These are phyloP conservation scores for Caenorhabditis sulstoni DNA, from an alignment of 2,888 invertebrate species.

Conservation along the genomic window DNA sequence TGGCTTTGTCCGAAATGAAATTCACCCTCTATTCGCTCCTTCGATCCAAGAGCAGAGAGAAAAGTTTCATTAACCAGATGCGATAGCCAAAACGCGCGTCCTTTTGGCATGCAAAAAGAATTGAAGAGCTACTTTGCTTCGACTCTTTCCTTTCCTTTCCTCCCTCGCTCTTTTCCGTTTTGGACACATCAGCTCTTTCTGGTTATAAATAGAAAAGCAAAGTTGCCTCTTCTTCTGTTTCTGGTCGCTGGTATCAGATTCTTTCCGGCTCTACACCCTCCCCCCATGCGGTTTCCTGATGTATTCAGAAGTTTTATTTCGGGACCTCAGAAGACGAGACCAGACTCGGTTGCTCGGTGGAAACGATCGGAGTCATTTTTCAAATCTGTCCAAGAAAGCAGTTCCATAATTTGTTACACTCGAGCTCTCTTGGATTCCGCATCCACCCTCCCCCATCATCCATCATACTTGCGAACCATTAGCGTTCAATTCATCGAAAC, in stretches of 20 bases:
- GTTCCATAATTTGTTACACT: conserved; percentile 13
- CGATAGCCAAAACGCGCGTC: conserved; percentile 16
- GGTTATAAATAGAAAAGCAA: conserved; percentile 43
- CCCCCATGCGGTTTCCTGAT: no score
- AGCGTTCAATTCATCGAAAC: conserved; percentile 35
- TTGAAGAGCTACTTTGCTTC: conserved; percentile 39
- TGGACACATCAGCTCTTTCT: not conserved
- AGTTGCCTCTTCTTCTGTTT: no score
- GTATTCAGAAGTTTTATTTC: no score
- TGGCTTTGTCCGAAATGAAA: conserved; percentile 1
- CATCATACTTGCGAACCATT: conserved; percentile 22
- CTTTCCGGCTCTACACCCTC: not conserved
- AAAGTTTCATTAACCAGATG: conserved; percentile 48
- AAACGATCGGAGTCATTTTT: conserved; percentile 15
- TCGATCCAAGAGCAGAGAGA: not conserved
- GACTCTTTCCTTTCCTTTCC: conserved; percentile 5
- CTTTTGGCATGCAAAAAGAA: conserved; percentile 39
- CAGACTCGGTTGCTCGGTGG: no score
- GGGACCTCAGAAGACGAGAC: no score
- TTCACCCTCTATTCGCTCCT: not conserved
- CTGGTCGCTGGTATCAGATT: conserved; percentile 15
- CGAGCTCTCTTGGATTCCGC: not conserved
- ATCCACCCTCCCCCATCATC: not conserved
- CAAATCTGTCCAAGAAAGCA: conserved; percentile 12
- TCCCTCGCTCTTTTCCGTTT: conserved; percentile 11